phyloP scores from a whole-genome alignment of 2,113 vertebrate species.

The Zingel zingel region DNA sequence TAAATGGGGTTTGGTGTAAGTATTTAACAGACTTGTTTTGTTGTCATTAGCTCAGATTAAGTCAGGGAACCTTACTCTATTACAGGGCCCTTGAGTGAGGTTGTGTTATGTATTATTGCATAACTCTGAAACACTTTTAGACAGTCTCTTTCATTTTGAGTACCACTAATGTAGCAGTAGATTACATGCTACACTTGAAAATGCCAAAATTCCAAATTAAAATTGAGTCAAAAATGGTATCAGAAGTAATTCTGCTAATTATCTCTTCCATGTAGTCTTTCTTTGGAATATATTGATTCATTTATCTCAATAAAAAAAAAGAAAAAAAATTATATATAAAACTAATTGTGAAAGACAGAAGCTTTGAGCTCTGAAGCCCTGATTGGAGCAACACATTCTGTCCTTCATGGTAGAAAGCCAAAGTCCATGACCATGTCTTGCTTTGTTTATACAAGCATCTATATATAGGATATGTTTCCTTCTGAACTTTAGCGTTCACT shows the following conservation, averaged over 20 bases:
- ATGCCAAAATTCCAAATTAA: neutral
- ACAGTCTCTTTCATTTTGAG: neutral
- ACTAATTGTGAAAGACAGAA: neutral
- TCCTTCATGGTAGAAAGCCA: neutral
- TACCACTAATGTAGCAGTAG: neutral
- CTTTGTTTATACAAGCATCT: neutral
- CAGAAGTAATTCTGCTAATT: neutral
- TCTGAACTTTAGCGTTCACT: neutral
- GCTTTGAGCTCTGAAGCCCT: neutral
- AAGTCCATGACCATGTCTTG: neutral
- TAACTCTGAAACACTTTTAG: neutral
- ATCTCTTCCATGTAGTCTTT: neutral
- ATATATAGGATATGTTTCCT: neutral
- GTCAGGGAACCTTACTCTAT: neutral
- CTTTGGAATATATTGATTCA: neutral
- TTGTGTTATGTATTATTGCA: neutral
- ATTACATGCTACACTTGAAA: neutral
- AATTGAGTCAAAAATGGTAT: neutral
- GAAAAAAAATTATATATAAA: neutral
- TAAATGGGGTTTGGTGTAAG: neutral
- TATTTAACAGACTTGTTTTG: neutral
- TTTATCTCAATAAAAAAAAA: neutral
- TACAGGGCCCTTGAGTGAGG: neutral
- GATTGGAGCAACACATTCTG: neutral
- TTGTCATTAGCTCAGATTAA: neutral